Conservation (phyloP, 1,140 invertebrate species). For the Sarcophaga peregrina region DNA sequence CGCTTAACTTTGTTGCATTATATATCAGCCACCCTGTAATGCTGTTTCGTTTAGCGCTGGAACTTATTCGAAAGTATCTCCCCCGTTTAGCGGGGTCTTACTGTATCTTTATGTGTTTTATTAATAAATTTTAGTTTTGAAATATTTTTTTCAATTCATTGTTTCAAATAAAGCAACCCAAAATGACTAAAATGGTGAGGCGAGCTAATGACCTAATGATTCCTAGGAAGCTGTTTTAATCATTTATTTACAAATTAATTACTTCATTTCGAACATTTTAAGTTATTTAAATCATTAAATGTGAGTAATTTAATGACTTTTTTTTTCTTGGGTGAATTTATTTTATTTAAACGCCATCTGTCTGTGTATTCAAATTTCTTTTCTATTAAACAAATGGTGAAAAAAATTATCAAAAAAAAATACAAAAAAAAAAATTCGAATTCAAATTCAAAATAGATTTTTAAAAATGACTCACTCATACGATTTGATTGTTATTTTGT, state of each 20-base stretch:
- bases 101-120: too few species aligned
- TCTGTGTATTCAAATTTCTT: neutral
- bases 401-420: too few species aligned
- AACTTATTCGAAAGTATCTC: too few species aligned
- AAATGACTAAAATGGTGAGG: neutral
- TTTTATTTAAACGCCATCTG: neutral
- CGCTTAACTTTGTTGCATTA: too few species aligned
- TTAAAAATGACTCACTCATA: neutral
- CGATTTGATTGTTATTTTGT: neutral
- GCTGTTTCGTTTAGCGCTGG: too few species aligned
- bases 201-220: neutral
- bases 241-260: neutral
- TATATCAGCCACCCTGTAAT: too few species aligned
- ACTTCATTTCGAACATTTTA: neutral
- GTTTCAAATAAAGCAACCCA: neutral
- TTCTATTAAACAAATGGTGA: neutral
- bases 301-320: neutral
- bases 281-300: neutral
- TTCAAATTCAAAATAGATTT: too few species aligned
- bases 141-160: neutral
- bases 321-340: neutral
- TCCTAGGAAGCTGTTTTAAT: neutral
- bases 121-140: too few species aligned
- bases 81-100: too few species aligned
- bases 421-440: slow-evolving; percentile 6